Evolutionary conservation across 2,797 vertebrate species (phyloP), one percentile per base, ranked within the genome.

Genomic region (Esox masquinongy): DNA sequence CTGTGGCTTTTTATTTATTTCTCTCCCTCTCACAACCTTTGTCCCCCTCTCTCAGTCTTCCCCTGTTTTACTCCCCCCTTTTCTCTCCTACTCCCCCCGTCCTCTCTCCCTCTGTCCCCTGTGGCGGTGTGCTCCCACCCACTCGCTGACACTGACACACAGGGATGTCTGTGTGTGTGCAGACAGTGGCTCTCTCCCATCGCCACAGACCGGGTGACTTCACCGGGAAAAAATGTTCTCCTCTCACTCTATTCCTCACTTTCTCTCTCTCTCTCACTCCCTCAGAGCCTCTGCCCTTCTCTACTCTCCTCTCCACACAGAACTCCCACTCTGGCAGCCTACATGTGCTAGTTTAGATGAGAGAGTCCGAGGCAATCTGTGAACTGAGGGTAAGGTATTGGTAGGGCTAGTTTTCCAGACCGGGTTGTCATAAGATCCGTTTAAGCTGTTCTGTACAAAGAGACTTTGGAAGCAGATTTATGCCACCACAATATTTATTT

Each of bases 141-240:
- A 84, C 81, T 78, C 75, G 75, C 78, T n/a, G 64, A 85, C 79
- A 82, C 75, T 80, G 79, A 84, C 85, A 86, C 68, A 71, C 68
- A 79, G 70, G 76, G 73, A 85, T 50, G 74, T 66, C 36, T 59
- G 47, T 69, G 66, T 56, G 31, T 47, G 71, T 66, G 70, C 64
- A 78, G 79, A 81, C 78, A 84, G 71, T 70, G 72, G 67, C 66
- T 36, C 66, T 39, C n/a, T 14, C 43, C 71, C 82, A 80, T 79
- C 63, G 77, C 81, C 79, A 80, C 84, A 88, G 85, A 87, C 82
- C 73, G 77, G 53, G 78, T 87, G 86, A 86, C 84, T 88, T 88
- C 85, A 88, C 79, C 74, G 56, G 80, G 82, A 83, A 88, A 85
- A 82, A 86, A 88, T 88, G 77, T 73, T 72, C 80, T 80, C 80